Evolutionary conservation across 2,797 vertebrate species (phyloP).

Genomic region (Mus minutoides): DNA sequence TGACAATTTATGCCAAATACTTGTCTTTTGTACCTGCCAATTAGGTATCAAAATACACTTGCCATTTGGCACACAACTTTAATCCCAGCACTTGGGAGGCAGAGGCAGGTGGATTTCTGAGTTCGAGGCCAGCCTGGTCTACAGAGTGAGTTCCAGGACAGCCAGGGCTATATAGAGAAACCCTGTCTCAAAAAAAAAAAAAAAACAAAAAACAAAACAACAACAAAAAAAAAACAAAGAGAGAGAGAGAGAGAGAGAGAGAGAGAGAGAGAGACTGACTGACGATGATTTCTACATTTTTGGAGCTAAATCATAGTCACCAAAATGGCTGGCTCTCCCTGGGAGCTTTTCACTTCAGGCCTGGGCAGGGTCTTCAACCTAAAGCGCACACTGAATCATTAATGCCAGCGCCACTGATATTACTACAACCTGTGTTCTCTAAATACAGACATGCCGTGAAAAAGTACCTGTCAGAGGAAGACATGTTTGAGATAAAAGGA

Average conservation of each 20-base stretch:
- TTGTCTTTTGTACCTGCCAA: not conserved
- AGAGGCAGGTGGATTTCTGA: not conserved
- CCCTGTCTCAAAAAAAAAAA: not conserved
- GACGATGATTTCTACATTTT: no score
- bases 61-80: not conserved
- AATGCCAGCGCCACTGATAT: not conserved
- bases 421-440: not conserved
- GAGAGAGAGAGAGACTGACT: no score
- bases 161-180: not conserved
- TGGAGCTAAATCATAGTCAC: not conserved
- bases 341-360: not conserved
- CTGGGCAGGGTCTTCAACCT: not conserved
- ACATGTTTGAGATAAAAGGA: not conserved
- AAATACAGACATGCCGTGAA: not conserved
- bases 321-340: not conserved
- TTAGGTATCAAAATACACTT: constrained; percentile 32
- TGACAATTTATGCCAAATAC: constrained; percentile 30
- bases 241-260: no score
- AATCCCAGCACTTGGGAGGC: not conserved
- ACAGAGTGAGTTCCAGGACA: not conserved
- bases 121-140: not conserved
- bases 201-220: not conserved
- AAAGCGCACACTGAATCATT: not conserved
- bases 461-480: not conserved
- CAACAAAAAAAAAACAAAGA: no score